These are phyloP conservation scores for Ageneiosus marmoratus DNA, from an alignment of 2,113 vertebrate genomes.

Conservation along the genomic window DNA sequence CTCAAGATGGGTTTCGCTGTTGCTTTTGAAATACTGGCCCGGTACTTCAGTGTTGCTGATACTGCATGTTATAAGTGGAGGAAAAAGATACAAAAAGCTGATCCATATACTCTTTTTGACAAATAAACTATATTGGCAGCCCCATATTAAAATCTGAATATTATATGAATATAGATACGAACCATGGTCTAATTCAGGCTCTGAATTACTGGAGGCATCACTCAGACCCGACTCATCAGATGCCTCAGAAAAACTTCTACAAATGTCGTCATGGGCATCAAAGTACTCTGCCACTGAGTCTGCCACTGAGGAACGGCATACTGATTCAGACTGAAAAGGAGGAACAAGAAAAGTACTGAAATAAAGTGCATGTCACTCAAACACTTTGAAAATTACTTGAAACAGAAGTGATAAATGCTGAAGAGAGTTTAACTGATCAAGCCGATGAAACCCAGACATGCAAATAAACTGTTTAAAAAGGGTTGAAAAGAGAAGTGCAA, in stretches of 20 bases:
- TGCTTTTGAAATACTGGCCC: slow-evolving; percentile 54
- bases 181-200: slow-evolving; percentile 66
- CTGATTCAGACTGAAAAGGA: slow-evolving; percentile 60
- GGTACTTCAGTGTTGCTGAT: slow-evolving; percentile 52
- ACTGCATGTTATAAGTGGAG: slow-evolving; percentile 23
- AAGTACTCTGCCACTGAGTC: slow-evolving; percentile 81
- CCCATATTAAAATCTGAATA: neutral
- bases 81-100: neutral
- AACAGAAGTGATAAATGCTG: neutral
- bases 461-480: neutral
- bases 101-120: too few species aligned
- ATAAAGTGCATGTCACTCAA: slow-evolving; percentile 4
- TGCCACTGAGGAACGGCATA: slow-evolving; percentile 71
- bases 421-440: neutral
- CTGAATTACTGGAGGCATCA: slow-evolving; percentile 71
- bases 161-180: slow-evolving; percentile 18
- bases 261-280: slow-evolving; percentile 78
- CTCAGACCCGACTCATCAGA: slow-evolving; percentile 76
- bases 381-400: neutral
- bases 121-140: neutral
- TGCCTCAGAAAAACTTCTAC: slow-evolving; percentile 75
- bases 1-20: slow-evolving; percentile 15
- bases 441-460: slow-evolving; percentile 3
- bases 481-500: neutral
- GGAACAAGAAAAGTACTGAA: slow-evolving; percentile 7